Evolutionary conservation across 2,113 vertebrate species (phyloP).

Genomic region (Osmerus eperlanus): DNA sequence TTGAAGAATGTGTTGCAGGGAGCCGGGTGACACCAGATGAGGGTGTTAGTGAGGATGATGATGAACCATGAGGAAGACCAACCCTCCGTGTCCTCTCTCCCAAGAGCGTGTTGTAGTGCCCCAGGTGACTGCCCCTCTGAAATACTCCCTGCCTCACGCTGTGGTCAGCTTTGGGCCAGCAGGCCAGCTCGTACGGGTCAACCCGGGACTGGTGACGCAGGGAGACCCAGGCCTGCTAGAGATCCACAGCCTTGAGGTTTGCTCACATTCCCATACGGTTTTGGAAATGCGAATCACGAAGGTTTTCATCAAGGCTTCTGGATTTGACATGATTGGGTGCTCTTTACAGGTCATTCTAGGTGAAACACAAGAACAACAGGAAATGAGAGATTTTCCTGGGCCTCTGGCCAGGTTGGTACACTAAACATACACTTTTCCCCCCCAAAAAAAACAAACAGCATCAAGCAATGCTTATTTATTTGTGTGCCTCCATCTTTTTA

Average conservation of each 20-base stretch:
- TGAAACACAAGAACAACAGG: constrained; percentile 77
- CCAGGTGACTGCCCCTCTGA: constrained; percentile 59
- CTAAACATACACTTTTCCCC: too few relatives aligned
- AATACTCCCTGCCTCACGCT: constrained; percentile 75
- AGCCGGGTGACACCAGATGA: background rate
- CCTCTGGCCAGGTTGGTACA: constrained; percentile 78
- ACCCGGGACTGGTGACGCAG: constrained; percentile 60
- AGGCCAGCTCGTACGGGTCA: constrained; percentile 79
- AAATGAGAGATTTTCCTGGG: constrained; percentile 82
- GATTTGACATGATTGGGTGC: background rate
- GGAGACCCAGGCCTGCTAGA: constrained; percentile 72
- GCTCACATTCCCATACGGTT: background rate
- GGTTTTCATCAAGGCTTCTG: background rate
- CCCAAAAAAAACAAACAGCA: background rate
- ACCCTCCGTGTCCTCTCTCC: background rate
- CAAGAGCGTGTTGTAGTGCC: constrained; percentile 38
- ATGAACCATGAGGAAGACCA: background rate
- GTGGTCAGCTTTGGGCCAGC: constrained; percentile 80
- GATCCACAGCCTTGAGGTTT: constrained; percentile 87
- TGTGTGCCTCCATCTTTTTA: background rate
- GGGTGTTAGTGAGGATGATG: background rate
- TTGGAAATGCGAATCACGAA: background rate
- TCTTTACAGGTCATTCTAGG: constrained; percentile 76
- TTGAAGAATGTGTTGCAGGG: background rate
- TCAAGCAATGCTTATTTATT: background rate